Conservation (phyloP, 2,888 invertebrate species). For the Neria commutata region DNA sequence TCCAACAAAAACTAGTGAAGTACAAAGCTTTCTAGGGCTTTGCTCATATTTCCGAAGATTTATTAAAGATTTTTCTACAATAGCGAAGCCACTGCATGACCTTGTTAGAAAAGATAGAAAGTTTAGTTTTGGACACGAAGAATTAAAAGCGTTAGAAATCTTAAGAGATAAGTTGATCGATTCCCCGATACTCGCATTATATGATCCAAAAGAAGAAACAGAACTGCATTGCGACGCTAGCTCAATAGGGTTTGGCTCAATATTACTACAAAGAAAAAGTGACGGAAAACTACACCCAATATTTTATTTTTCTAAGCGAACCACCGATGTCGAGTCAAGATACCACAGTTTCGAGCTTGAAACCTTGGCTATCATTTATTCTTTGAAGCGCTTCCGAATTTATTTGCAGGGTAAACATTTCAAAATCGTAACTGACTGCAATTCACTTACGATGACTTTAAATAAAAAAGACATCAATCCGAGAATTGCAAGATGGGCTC, state of each 20-base stretch:
- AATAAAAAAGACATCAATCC: not conserved
- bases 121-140: not conserved
- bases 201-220: not conserved
- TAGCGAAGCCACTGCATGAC: not conserved
- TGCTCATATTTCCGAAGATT: no score
- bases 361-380: constrained; percentile 1
- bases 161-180: not conserved
- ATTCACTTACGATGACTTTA: not conserved
- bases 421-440: not conserved
- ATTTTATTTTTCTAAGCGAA: not conserved
- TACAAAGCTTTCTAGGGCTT: not conserved
- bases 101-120: not conserved
- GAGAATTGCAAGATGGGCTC: not conserved
- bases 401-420: not conserved
- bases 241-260: not conserved
- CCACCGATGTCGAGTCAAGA: not conserved
- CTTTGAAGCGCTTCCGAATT: not conserved
- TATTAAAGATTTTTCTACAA: not conserved
- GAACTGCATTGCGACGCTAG: not conserved
- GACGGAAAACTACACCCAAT: not conserved
- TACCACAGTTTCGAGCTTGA: constrained; percentile 3
- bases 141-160: not conserved
- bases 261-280: not conserved
- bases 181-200: not conserved
- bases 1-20: not conserved